Percentiles rank a stretch among this genome's conserved stretches.
Evolutionary conservation across 2,888 invertebrate genomes (phyloP).

Genomic region (Neoitamus cyanurus): DNA sequence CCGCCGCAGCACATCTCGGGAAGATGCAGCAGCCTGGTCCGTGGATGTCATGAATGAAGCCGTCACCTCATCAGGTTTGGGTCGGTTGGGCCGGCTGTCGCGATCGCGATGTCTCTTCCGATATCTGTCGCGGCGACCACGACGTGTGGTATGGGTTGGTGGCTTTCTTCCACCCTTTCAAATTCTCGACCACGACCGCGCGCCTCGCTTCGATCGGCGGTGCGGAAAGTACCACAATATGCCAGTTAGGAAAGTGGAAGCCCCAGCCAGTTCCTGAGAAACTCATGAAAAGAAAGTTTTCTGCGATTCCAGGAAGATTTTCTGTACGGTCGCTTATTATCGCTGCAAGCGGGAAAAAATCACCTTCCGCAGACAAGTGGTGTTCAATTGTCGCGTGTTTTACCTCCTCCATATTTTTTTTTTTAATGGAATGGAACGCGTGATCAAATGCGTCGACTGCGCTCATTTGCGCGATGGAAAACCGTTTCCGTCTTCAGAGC

Average conservation of each 20-base stretch:
- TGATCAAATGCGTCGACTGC: neutral
- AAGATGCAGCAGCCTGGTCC: neutral
- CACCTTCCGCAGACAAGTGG: neutral
- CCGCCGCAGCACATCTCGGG: neutral
- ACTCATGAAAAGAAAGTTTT: conserved; percentile 37
- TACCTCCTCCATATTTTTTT: neutral
- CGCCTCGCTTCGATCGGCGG: neutral
- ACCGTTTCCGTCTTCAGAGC: neutral
- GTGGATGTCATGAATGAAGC: conserved; percentile 44
- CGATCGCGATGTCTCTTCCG: neutral
- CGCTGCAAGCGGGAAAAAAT: neutral
- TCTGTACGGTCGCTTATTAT: neutral
- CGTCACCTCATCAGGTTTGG: conserved; percentile 28
- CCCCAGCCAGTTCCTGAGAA: conserved; percentile 38
- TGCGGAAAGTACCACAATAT: neutral
- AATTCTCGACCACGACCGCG: neutral
- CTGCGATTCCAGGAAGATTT: conserved; percentile 40
- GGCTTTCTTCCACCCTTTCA: conserved; percentile 36
- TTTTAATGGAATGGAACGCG: neutral
- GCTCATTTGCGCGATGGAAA: neutral
- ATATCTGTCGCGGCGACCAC: neutral
- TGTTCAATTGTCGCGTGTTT: conserved; percentile 21
- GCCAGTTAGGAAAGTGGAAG: conserved; percentile 43
- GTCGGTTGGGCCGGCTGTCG: neutral
- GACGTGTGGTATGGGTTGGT: neutral